Base-by-base conservation (phyloP, 2,888 invertebrate species). In the Idaea straminata region DNA sequence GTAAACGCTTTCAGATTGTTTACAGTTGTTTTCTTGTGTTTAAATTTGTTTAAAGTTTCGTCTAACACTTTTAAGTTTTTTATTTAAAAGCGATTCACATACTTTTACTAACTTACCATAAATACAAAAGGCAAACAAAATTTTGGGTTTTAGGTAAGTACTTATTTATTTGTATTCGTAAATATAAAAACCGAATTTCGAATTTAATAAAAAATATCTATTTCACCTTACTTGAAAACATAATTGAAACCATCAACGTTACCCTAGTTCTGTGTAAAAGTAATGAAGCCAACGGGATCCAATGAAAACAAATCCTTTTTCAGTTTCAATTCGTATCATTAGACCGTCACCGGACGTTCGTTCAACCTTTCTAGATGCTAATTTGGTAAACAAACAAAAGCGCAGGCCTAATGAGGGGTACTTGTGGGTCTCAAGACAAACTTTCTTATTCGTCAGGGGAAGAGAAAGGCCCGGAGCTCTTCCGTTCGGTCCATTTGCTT, bases 301-400 rank as follows among this genome's bases (percentile, higher is more conserved):
- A 66, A 66, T 66, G 64, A 75, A 74, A 78, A 75, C 76, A 77
- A 77, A 79, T 78, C 77, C 77, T 79, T 73, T 25, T 78, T 67
- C 67, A 83, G 81, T 80, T 84, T 85, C 83, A 83, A 84, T 85
- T 84, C 79, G 79, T 83, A 80, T 87, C 86, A 86, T 89, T 87
- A 84, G 77, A 76, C 77, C 75, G 77, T 81, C 84, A 81, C 76
- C 83, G 79, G 77, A 71, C 75, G 75, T 79, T 77, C 81, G 81
- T 83, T 84, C 81, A 84, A 82, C 83, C 85, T 84, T 86, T 85
- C 85, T 85, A 83, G 86, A 88, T 90, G 89, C 87, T 91, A 91
- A 92, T 92, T 91, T 88, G 79, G 85, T 84, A 84, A 85, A 86
- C 88, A 92, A 92, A 91, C 90, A 91, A 91, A 88, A 88, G 86